phyloP scores from a whole-genome alignment of 2,888 invertebrate genomes.

The Pogonocherus hispidulus region DNA sequence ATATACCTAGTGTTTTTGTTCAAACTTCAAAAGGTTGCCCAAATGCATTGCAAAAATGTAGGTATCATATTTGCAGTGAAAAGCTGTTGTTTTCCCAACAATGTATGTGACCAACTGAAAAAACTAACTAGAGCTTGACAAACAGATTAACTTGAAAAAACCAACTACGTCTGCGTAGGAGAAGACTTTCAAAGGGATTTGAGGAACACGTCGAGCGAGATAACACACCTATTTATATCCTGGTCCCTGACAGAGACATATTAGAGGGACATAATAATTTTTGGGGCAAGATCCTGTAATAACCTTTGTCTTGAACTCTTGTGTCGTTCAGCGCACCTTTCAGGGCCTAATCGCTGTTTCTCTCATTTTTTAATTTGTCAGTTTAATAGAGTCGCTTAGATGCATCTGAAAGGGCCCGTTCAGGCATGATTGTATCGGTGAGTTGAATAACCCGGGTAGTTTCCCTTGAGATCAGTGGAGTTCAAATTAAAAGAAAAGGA shows the following conservation, averaged over 20 bases:
- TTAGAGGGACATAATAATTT: neutral
- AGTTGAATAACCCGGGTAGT: conserved; percentile 1
- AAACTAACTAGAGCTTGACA: no score
- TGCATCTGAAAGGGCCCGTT: neutral
- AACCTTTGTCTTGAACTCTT: neutral
- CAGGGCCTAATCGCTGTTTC: neutral
- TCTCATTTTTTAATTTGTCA: neutral
- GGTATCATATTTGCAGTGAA: no score
- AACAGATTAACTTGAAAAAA: no score
- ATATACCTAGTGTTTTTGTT: no score
- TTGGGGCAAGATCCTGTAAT: neutral
- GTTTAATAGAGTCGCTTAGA: neutral
- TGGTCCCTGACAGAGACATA: neutral
- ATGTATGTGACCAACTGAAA: no score
- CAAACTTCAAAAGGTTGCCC: no score
- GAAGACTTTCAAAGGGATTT: no score
- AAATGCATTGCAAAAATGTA: no score
- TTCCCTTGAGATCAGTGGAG: neutral
- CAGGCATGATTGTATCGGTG: neutral
- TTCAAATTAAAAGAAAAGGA: neutral
- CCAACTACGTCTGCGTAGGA: no score
- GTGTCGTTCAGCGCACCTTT: neutral
- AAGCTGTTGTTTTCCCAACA: no score
- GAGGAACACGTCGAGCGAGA: no score
- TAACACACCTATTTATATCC: neutral